Conservation (phyloP, 2,888 invertebrate species). For the Pseudococcus longispinus region DNA sequence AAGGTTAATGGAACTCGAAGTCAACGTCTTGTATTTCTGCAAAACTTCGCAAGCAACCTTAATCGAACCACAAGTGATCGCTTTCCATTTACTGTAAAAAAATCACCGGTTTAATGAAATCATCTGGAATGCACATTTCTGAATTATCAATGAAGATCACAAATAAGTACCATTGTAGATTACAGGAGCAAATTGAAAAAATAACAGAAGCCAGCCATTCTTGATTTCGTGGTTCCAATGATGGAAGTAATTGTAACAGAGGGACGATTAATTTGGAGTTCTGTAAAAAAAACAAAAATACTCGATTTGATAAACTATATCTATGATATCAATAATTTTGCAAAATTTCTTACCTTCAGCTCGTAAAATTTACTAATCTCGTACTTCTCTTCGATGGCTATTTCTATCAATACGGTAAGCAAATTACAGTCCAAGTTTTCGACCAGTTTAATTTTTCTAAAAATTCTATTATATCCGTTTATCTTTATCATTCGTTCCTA, state of each 20-base stretch:
- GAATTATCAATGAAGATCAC: not conserved
- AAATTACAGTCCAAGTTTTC: slow-evolving; percentile 65
- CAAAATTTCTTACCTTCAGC: slow-evolving; percentile 52
- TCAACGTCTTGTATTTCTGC: slow-evolving; percentile 63
- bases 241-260: slow-evolving; percentile 67
- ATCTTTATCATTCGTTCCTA: slow-evolving; percentile 62
- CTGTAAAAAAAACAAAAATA: slow-evolving; percentile 59
- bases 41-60: slow-evolving; percentile 65
- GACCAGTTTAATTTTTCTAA: slow-evolving; percentile 63
- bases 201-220: slow-evolving; percentile 63
- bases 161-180: slow-evolving; percentile 61
- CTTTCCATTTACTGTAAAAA: slow-evolving; percentile 65
- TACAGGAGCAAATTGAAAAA: slow-evolving; percentile 65
- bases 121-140: not conserved
- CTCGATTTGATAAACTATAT: not conserved
- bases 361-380: slow-evolving; percentile 56
- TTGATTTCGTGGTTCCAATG: slow-evolving; percentile 64
- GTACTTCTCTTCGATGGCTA: slow-evolving; percentile 64
- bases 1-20: slow-evolving; percentile 65
- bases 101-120: not conserved
- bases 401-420: slow-evolving; percentile 64
- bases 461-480: slow-evolving; percentile 63
- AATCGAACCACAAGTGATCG: slow-evolving; percentile 67
- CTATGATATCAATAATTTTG: not conserved
- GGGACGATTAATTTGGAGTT: slow-evolving; percentile 66